phyloP scores from a whole-genome alignment of 2,888 invertebrate genomes.

The Heliconius sara region DNA sequence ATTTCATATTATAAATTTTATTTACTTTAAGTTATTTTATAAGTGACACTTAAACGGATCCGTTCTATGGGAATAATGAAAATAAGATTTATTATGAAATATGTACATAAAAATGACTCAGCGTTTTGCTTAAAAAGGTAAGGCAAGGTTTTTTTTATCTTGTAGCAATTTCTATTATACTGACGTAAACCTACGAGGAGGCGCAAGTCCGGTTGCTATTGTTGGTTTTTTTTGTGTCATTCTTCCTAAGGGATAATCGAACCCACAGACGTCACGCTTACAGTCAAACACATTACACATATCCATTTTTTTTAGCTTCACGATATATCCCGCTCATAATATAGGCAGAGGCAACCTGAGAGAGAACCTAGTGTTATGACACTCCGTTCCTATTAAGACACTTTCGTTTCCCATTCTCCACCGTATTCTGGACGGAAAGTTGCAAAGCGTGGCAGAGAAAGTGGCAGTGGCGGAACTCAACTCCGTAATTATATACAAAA shows the following conservation, averaged over 20 bases:
- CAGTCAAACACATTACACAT: background rate
- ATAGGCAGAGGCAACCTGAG: background rate
- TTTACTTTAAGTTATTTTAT: slow-evolving; percentile 6
- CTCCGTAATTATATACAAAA: background rate
- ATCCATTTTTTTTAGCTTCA: background rate
- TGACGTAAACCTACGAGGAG: too few relatives aligned
- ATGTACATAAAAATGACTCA: too few relatives aligned
- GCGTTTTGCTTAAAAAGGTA: too few relatives aligned
- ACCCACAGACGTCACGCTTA: background rate
- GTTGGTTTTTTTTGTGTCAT: background rate
- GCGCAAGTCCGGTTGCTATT: too few relatives aligned
- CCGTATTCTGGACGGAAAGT: too few relatives aligned
- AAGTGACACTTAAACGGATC: background rate
- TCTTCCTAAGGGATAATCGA: background rate
- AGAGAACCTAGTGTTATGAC: background rate
- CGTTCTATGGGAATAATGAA: background rate
- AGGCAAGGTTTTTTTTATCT: too few relatives aligned
- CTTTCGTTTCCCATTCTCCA: too few relatives aligned
- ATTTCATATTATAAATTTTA: background rate
- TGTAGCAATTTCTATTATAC: too few relatives aligned
- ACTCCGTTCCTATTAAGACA: background rate
- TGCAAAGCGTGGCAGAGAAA: too few relatives aligned
- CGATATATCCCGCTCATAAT: background rate
- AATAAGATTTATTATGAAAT: too few relatives aligned
- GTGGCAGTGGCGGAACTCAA: too few relatives aligned